Percentiles rank a stretch among this genome's conserved stretches.
phyloP scores from a whole-genome alignment of 2,113 vertebrate genomes.

The Clupea harengus region DNA sequence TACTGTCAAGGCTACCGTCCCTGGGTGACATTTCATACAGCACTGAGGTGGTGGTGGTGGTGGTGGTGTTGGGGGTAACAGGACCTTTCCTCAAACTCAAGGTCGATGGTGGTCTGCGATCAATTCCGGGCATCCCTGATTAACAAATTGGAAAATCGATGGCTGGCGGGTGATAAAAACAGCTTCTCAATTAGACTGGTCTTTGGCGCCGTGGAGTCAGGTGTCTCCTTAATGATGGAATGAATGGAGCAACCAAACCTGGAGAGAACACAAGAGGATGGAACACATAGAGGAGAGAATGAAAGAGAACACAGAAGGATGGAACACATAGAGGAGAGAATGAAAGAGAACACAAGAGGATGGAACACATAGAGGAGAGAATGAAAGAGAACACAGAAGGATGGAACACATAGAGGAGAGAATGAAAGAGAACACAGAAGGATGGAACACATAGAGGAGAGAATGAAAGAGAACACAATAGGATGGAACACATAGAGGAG shows the following conservation, averaged over 20 bases:
- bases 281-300: background rate
- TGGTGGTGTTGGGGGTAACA: background rate
- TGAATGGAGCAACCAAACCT: background rate
- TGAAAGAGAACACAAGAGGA: no score
- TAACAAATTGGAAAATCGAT: constrained; percentile 29
- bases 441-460: background rate
- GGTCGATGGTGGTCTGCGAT: background rate
- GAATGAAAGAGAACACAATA: background rate
- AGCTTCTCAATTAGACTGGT: constrained; percentile 14
- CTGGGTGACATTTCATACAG: background rate
- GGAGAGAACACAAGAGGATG: background rate
- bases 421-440: background rate
- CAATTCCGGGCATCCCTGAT: background rate
- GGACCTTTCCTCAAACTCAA: background rate
- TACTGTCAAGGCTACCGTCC: background rate
- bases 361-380: no score
- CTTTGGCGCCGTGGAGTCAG: background rate
- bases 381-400: background rate
- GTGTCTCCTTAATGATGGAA: background rate
- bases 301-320: no score
- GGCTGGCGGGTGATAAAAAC: constrained; percentile 26
- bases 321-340: no score
- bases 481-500: no score
- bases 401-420: no score
- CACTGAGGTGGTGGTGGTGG: background rate